Evolutionary conservation across 2,888 invertebrate genomes (phyloP).

Genomic region (Amphiduros pacificus): DNA sequence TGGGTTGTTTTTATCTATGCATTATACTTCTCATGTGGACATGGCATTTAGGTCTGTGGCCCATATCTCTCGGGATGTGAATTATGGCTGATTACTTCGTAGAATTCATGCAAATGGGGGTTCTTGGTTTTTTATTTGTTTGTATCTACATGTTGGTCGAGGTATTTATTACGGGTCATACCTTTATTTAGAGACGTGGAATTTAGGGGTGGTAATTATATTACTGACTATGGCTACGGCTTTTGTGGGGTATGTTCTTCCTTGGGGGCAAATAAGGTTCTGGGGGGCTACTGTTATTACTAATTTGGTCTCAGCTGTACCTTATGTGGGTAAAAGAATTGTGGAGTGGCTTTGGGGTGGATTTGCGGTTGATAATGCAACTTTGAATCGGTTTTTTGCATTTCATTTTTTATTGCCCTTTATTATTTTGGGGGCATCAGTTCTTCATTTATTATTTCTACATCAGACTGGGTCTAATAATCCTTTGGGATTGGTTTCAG

Average conservation of each 20-base stretch:
- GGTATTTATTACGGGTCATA: constrained; percentile 65
- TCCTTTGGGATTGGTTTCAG: constrained; percentile 69
- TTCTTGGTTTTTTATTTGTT: constrained; percentile 73
- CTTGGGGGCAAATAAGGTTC: constrained; percentile 34
- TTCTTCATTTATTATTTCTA: constrained; percentile 70
- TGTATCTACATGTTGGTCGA: constrained; percentile 72
- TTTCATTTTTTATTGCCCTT: constrained; percentile 76
- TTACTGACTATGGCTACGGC: constrained; percentile 73
- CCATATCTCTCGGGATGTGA: constrained; percentile 73
- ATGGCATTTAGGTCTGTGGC: constrained; percentile 70
- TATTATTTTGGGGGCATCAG: constrained; percentile 66
- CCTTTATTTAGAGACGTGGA: constrained; percentile 67
- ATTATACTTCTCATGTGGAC: constrained; percentile 69
- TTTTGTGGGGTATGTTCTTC: constrained; percentile 76
- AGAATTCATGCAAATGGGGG: constrained; percentile 73
- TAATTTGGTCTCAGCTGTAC: constrained; percentile 73
- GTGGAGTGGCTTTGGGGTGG: constrained; percentile 78
- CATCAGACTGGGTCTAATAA: constrained; percentile 74
- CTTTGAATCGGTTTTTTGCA: constrained; percentile 76
- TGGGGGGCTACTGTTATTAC: constrained; percentile 69
- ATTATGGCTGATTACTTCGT: constrained; percentile 71
- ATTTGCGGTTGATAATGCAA: constrained; percentile 74
- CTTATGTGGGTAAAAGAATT: constrained; percentile 68
- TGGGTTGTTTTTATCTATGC: constrained; percentile 73
- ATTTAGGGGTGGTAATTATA: constrained; percentile 69